phyloP scores from a whole-genome alignment of 2,888 invertebrate genomes.

The Meteorus cinctellus region DNA sequence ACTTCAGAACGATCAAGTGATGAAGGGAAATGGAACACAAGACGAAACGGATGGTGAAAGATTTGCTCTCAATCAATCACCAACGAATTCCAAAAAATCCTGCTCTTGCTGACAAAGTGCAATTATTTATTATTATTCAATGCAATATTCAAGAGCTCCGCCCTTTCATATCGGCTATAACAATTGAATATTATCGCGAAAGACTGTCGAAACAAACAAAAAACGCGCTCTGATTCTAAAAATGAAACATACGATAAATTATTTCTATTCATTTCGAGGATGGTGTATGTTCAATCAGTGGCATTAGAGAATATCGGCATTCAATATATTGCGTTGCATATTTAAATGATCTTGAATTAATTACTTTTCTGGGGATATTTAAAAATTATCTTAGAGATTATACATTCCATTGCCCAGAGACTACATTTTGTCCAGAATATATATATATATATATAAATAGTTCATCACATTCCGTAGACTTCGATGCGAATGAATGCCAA shows the following conservation, averaged over 20 bases:
- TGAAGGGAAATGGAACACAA: conserved; percentile 79
- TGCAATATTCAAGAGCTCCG: conserved; percentile 27
- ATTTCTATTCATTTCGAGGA: too few species aligned
- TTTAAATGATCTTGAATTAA: not conserved
- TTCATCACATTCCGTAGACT: not conserved
- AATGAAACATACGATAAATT: not conserved
- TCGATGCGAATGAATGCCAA: not conserved
- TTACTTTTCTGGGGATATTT: not conserved
- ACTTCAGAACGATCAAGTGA: conserved; percentile 84
- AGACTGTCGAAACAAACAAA: conserved; percentile 25
- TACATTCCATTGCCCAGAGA: not conserved
- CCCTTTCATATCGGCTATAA: conserved; percentile 17
- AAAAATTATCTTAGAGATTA: not conserved
- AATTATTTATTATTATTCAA: conserved; percentile 25
- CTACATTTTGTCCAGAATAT: not conserved
- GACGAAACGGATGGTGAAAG: conserved; percentile 80
- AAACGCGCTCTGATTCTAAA: conserved; percentile 5
- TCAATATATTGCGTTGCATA: not conserved
- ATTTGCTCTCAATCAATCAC: conserved; percentile 78
- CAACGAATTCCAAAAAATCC: conserved; percentile 75
- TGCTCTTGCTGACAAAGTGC: conserved; percentile 78
- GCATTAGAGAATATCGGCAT: not conserved
- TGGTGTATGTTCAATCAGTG: not conserved
- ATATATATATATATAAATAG: not conserved
- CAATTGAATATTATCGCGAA: conserved; percentile 17